Base-by-base conservation (phyloP, 2,797 vertebrate species). In the Halcyon leucocephala region DNA sequence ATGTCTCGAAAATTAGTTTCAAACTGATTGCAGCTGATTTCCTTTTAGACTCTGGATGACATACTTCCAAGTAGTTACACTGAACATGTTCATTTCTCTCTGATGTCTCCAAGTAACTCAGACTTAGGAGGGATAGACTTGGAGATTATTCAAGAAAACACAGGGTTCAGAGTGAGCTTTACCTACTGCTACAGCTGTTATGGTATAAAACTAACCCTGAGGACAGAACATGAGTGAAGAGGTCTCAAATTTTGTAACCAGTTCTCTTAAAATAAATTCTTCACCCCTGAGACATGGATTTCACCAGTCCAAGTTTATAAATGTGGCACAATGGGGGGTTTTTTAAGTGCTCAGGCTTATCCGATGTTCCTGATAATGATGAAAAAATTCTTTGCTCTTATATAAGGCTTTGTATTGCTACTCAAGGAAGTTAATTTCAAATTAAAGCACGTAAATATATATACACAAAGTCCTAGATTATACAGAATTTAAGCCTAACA, bases 401-500 rank as follows among this genome's bases (percentile, higher is more conserved):
- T 2, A 31, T 22, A 81, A 82, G 12, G 19, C 20, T 44, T 86
- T 51, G 64, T 49, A 52, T 5, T 52, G 31, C 62, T 54, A 54
- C 29, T 29, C 39, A 77, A 49, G 19, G 25, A 84, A 82, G 48
- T 76, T 62, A 19, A 89, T 81, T 91, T 92, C 24, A 57, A 85
- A 65, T 73, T 31, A 73, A 84, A 19, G 21, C 26, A 42, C 4
- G 4, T 12, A 41, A 14, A 85, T 2, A 76, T 6, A 60, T 25
- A 7, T 44, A 51, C 51, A 31, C 57, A 95, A 3, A 46, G 49
- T 95, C 89, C 66, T 90, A 90, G 31, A 90, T 81, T 79, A 74
- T 31, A 88, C 57, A 91, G 16, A 57, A 13, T 89, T 76, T 97
- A 91, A 97, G 92, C 72, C 91, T 91, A 91, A 89, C 74, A 85